These are phyloP conservation scores for Apocrypta bakeri DNA, from an alignment of 1,140 invertebrate species.

Conservation along the genomic window DNA sequence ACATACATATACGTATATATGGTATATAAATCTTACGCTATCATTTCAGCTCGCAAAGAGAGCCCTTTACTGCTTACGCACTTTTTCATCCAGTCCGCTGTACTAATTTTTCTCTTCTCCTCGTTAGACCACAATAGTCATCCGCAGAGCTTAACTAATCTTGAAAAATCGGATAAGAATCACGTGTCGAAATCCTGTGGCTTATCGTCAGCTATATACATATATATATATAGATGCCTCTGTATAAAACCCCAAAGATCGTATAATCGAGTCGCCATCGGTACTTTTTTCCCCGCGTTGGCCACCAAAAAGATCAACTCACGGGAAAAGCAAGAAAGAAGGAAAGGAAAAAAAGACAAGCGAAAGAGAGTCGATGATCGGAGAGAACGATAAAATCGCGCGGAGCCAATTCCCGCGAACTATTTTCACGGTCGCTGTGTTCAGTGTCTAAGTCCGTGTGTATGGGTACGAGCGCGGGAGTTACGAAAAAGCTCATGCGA, in stretches of 20 bases:
- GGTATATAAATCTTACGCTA: too few relatives aligned
- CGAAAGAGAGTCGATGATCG: constrained; percentile 2
- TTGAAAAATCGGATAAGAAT: too few relatives aligned
- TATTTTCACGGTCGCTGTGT: constrained; percentile 56
- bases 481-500: constrained; percentile 15
- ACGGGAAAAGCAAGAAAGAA: not conserved
- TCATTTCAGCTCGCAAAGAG: too few relatives aligned
- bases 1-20: too few relatives aligned
- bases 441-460: not conserved
- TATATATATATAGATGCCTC: not conserved
- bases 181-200: not conserved
- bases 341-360: constrained; percentile 13
- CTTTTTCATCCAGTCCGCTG: not conserved
- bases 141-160: not conserved
- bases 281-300: not conserved
- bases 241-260: constrained; percentile 2
- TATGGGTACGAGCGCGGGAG: not conserved
- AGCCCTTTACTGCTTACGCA: too few relatives aligned
- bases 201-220: not conserved
- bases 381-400: constrained; percentile 60
- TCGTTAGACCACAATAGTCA: too few relatives aligned
- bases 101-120: not conserved
- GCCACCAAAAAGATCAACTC: not conserved
- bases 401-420: constrained; percentile 56
- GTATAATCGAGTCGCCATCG: constrained; percentile 27